Evolutionary conservation across 1,140 invertebrate genomes (phyloP), one percentile per base, ranked within the genome.

Genomic region (Lysiphlebus fabarum): DNA sequence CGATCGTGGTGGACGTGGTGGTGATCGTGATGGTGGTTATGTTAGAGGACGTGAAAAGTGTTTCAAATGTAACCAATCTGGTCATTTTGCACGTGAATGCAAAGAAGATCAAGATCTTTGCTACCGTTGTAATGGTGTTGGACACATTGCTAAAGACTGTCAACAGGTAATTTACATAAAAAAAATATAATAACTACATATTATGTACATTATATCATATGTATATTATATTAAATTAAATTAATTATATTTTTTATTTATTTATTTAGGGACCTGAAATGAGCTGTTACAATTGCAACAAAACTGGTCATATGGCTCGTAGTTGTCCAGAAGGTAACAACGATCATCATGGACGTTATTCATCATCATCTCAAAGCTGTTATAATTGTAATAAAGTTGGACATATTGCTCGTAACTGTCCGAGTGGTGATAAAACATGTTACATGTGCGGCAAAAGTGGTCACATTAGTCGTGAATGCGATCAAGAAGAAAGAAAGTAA

Each of bases 21-120:
- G 81, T 53, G 79, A 82, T 40, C 78, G 81, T 53, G 79, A 81
- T 51, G 17, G 17, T 26, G 85, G 84, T 62, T 83, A 85, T 45
- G 81, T 79, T 58, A 79, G 87, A 65, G 81, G 82, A 42, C 85
- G 87, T 63, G 89, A 91, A 67, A 92, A 92, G 82, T 96, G 94
- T 82, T 96, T 92, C 86, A 96, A 95, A 81, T 98, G 94, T 81
- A 96, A 96, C 81, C 85, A 91, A 77, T 87, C 89, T 72, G 94
- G 93, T 45, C 93, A 96, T 79, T 95, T 95, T 76, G 93, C 93
- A 65, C 86, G 93, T 63, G 91, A 95, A 67, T 96, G 93, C 83
- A 91, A 91, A 74, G 90, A 93, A 75, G 88, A 90, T 68, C 87
- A 87, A 56, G 87, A 92, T 73, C 84, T 89, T 64, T 94, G 91